These are phyloP conservation scores for Grantiella picta DNA, from an alignment of 2,113 vertebrate species.

Conservation along the genomic window DNA sequence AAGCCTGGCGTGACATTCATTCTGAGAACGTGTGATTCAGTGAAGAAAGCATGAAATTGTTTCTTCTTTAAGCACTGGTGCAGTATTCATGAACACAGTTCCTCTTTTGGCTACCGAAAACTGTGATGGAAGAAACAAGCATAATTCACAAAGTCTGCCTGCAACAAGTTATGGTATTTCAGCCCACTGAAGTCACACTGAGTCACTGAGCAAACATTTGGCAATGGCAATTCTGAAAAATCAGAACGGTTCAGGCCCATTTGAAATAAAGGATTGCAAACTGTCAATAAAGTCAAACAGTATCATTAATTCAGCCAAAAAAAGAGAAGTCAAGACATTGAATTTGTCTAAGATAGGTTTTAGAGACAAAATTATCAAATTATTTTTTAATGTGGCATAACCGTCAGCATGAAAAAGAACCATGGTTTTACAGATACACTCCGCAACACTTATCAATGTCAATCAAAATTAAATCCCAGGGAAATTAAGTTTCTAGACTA, in stretches of 20 bases:
- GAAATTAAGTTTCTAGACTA: neutral
- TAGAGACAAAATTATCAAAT: neutral
- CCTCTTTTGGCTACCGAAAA: neutral
- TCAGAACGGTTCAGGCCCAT: neutral
- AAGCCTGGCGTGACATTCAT: neutral
- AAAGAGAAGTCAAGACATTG: neutral
- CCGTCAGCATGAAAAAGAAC: neutral
- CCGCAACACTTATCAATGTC: neutral
- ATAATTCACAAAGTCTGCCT: neutral
- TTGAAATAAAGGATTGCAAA: neutral
- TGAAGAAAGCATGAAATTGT: neutral
- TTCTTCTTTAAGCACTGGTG: neutral
- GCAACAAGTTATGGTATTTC: neutral
- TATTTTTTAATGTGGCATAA: neutral
- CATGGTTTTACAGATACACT: neutral
- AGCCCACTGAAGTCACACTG: neutral
- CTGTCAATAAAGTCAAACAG: neutral
- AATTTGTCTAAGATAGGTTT: neutral
- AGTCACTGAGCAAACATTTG: neutral
- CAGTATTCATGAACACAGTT: neutral
- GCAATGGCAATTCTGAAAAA: neutral
- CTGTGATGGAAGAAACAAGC: neutral
- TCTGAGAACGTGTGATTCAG: neutral
- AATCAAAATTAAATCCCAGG: neutral
- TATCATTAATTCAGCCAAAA: neutral